phyloP scores from a whole-genome alignment of 2,797 vertebrate species.

The Monodelphis domestica region DNA sequence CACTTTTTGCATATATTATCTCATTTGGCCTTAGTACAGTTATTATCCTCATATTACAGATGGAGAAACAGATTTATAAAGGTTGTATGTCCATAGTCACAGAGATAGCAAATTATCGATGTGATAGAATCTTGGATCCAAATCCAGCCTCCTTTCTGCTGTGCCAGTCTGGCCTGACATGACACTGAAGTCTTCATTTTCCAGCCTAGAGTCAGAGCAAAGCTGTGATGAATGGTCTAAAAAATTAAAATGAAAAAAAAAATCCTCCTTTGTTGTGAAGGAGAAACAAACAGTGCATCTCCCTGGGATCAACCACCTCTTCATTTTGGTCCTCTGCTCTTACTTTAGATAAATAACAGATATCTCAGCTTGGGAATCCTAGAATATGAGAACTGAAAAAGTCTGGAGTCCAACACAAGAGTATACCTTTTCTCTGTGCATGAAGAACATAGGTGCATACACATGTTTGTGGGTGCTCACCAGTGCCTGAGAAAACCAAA shows the following conservation, averaged over 20 bases:
- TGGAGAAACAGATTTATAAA: neutral
- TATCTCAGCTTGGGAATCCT: neutral
- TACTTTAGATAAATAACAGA: neutral
- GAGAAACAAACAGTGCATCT: neutral
- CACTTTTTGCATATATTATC: neutral
- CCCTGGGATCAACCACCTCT: no score
- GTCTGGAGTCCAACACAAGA: neutral
- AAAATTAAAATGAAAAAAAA: neutral
- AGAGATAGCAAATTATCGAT: neutral
- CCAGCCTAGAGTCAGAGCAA: neutral
- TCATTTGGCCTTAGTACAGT: neutral
- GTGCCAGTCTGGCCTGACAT: neutral
- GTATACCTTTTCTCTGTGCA: neutral
- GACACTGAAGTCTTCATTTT: neutral
- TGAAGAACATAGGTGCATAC: neutral
- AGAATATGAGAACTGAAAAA: neutral
- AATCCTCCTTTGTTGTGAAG: fast-evolving
- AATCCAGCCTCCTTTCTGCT: neutral
- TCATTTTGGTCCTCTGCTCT: neutral
- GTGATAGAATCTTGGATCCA: neutral
- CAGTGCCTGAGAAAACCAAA: neutral
- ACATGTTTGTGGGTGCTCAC: neutral
- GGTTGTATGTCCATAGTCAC: neutral
- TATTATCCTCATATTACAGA: neutral
- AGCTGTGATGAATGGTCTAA: neutral